Conservation (phyloP, 2,113 vertebrate genomes). For the Cottus gobio region DNA sequence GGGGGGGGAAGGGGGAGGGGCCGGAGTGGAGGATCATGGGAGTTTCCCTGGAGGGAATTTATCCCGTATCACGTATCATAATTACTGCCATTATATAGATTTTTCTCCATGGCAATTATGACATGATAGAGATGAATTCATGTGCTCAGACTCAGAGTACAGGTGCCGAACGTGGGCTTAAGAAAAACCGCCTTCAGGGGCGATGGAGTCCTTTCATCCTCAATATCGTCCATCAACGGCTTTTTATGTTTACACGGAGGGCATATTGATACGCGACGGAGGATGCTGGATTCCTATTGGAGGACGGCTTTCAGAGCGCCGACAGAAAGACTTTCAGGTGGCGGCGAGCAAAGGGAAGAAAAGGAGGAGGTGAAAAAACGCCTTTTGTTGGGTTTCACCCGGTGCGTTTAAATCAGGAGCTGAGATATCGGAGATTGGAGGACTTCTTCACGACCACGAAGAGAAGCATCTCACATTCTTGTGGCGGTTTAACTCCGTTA, state of each 20-base stretch:
- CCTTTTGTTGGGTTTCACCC: too few relatives aligned
- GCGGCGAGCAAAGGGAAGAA: too few relatives aligned
- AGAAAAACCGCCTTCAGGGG: neutral
- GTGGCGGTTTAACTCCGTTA: too few relatives aligned
- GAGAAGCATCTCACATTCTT: too few relatives aligned
- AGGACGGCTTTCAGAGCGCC: neutral
- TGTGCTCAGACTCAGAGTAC: neutral
- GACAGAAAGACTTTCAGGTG: too few relatives aligned
- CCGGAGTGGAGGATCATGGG: too few relatives aligned
- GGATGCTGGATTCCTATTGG: neutral
- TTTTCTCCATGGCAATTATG: constrained; percentile 19
- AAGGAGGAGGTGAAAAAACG: too few relatives aligned
- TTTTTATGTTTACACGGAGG: neutral
- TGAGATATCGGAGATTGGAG: too few relatives aligned
- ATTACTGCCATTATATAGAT: constrained; percentile 10
- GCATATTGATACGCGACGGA: neutral
- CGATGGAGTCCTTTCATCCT: neutral
- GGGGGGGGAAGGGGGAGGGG: neutral
- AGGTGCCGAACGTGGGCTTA: neutral
- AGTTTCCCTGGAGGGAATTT: neutral
- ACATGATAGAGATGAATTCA: neutral
- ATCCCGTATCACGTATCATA: constrained; percentile 4
- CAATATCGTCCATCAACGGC: neutral
- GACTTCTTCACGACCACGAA: too few relatives aligned
- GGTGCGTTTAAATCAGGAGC: too few relatives aligned